A percentile compares a stretch with the other conserved stretches of the same genome.
Conservation (phyloP, 53 echinoderm and acorn worm genomes). For the Paracentrotus lividus region DNA sequence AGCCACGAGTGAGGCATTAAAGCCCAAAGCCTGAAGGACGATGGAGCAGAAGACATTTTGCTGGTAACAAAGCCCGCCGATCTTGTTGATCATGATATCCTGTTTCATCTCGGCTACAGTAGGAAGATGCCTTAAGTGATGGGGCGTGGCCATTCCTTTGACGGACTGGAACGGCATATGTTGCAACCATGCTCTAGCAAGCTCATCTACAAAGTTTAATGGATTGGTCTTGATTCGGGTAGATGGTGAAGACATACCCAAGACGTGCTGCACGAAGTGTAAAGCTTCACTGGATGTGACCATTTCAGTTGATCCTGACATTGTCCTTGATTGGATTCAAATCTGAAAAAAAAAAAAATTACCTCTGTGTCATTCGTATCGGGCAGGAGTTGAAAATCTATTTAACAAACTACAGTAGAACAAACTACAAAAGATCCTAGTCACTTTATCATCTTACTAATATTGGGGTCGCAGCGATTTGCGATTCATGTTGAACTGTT, state of each 20-base stretch:
- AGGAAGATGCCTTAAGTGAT: background rate
- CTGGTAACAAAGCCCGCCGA: constrained; percentile 69
- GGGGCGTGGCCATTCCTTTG: background rate
- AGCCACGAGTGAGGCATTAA: constrained; percentile 39
- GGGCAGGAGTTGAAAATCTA: too few relatives aligned
- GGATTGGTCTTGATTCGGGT: background rate
- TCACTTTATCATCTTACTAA: too few relatives aligned
- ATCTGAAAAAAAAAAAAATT: too few relatives aligned
- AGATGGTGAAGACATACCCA: background rate
- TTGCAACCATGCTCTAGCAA: background rate
- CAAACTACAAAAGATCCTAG: too few relatives aligned
- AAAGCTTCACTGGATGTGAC: constrained; percentile 20
- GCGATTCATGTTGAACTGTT: too few relatives aligned
- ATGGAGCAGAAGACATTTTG: constrained; percentile 53
- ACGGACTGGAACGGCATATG: constrained; percentile 6
- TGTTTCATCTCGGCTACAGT: constrained; percentile 40
- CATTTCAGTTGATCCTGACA: constrained; percentile 12
- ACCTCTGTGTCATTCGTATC: too few relatives aligned
- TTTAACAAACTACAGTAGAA: too few relatives aligned
- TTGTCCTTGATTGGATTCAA: background rate
- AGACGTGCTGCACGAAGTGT: background rate
- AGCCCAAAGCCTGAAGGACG: constrained; percentile 60
- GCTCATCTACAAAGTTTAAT: background rate
- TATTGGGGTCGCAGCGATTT: too few relatives aligned
- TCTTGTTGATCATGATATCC: background rate